These are phyloP conservation scores for Scaptodrosophila lebanonensis DNA, from an alignment of 1,140 invertebrate species.

Conservation along the genomic window DNA sequence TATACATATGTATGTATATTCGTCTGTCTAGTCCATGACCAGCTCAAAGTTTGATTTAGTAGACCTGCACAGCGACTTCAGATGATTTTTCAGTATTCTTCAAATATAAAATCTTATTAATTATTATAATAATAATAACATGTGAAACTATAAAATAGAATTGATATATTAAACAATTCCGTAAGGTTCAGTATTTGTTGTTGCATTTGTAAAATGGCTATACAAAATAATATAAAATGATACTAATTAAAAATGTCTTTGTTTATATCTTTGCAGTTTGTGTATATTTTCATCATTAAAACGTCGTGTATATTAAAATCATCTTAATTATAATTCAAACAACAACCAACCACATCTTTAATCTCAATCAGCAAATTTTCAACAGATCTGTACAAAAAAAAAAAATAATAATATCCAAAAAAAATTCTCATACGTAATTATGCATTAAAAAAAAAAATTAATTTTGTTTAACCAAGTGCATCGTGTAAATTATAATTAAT, in stretches of 20 bases:
- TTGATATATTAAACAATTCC: too few relatives aligned
- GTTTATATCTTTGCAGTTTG: conserved; percentile 61
- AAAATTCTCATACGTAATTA: conserved; percentile 53
- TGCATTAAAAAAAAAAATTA: conserved; percentile 29
- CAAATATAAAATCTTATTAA: too few relatives aligned
- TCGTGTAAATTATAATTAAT: conserved; percentile 70
- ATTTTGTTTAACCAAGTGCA: conserved; percentile 44
- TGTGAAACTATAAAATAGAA: too few relatives aligned
- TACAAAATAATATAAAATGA: too few relatives aligned
- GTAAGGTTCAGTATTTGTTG: too few relatives aligned
- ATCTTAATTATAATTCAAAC: conserved; percentile 68
- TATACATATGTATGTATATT: conserved; percentile 46
- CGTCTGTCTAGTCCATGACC: conserved; percentile 55
- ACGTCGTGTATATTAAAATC: conserved; percentile 71
- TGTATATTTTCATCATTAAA: conserved; percentile 75
- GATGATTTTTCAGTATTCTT: too few relatives aligned
- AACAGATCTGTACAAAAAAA: conserved; percentile 56
- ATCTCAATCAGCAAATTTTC: conserved; percentile 42
- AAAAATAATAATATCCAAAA: conserved; percentile 38
- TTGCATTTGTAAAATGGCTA: too few relatives aligned
- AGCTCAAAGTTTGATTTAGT: conserved; percentile 54
- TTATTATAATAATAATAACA: too few relatives aligned
- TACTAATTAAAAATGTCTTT: background rate
- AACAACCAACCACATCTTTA: conserved; percentile 23
- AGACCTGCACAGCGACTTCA: conserved; percentile 30